phyloP scores from a whole-genome alignment of 2,797 vertebrate species.

The Sternotherus odoratus region DNA sequence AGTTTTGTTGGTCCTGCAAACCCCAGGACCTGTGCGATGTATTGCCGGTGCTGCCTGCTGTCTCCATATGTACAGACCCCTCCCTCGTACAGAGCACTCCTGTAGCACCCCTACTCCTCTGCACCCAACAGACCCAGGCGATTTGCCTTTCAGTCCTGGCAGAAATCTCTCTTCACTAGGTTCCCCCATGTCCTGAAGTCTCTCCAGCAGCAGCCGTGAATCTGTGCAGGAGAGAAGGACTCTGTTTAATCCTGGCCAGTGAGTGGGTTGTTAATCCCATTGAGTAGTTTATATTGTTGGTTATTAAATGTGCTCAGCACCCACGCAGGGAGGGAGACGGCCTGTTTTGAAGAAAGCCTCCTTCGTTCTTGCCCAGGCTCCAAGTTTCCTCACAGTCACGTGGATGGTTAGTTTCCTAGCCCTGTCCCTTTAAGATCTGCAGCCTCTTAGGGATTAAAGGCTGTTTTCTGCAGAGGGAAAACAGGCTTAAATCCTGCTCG shows the following conservation, averaged over 20 bases:
- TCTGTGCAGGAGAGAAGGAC: neutral
- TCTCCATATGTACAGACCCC: neutral
- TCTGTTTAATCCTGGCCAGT: neutral
- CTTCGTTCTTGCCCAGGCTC: neutral
- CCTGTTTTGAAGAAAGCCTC: slow-evolving; percentile 17
- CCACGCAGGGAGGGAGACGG: neutral
- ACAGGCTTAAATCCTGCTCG: neutral
- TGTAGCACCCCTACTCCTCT: accelerated
- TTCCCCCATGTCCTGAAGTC: accelerated
- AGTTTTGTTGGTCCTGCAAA: neutral
- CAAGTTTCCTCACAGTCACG: neutral
- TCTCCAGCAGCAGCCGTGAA: accelerated
- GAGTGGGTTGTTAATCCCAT: slow-evolving; percentile 42
- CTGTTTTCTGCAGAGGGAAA: neutral
- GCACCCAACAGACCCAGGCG: neutral
- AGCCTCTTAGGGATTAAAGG: accelerated
- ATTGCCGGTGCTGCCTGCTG: neutral
- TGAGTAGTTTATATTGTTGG: neutral
- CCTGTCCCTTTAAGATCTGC: neutral
- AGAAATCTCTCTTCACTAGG: neutral
- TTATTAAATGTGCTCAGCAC: slow-evolving; percentile 10
- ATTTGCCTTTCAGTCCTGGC: accelerated
- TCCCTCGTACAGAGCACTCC: accelerated
- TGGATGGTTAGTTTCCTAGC: neutral
- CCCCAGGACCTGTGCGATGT: neutral